These are phyloP conservation scores for Elgonia sp. DNA, from an alignment of 2,888 invertebrate genomes.

Conservation along the genomic window DNA sequence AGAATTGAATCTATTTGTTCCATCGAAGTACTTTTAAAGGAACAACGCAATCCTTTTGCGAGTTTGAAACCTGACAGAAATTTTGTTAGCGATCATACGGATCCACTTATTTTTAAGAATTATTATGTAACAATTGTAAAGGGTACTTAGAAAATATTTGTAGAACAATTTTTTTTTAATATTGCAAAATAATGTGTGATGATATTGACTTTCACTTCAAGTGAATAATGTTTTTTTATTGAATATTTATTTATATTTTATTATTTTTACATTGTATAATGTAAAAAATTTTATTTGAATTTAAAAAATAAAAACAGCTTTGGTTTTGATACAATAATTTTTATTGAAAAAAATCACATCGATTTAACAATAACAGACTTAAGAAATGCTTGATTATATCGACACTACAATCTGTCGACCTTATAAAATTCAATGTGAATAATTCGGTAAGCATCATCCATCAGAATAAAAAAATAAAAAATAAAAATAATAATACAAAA, in stretches of 20 bases:
- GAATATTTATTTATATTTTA: too few species aligned
- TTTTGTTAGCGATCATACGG: slow-evolving; percentile 91
- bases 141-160: slow-evolving; percentile 64
- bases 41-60: slow-evolving; percentile 90
- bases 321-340: slow-evolving; percentile 69
- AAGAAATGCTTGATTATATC: slow-evolving; percentile 71
- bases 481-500: too few species aligned
- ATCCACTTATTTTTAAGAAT: slow-evolving; percentile 92
- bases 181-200: too few species aligned
- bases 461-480: slow-evolving; percentile 63
- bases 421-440: slow-evolving; percentile 57
- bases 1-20: too few species aligned
- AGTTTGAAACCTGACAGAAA: slow-evolving; percentile 92
- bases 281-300: too few species aligned
- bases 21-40: slow-evolving; percentile 88
- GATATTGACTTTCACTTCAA: too few species aligned
- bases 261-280: too few species aligned
- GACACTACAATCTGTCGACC: slow-evolving; percentile 60
- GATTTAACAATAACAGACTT: slow-evolving; percentile 81
- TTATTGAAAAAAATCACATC: slow-evolving; percentile 84
- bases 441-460: slow-evolving; percentile 53
- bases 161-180: neutral
- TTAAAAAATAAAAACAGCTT: neutral
- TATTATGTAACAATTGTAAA: slow-evolving; percentile 89
- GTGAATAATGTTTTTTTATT: neutral